Conservation (phyloP, 1,140 invertebrate species). For the Ptiloglossa arizonensis region DNA sequence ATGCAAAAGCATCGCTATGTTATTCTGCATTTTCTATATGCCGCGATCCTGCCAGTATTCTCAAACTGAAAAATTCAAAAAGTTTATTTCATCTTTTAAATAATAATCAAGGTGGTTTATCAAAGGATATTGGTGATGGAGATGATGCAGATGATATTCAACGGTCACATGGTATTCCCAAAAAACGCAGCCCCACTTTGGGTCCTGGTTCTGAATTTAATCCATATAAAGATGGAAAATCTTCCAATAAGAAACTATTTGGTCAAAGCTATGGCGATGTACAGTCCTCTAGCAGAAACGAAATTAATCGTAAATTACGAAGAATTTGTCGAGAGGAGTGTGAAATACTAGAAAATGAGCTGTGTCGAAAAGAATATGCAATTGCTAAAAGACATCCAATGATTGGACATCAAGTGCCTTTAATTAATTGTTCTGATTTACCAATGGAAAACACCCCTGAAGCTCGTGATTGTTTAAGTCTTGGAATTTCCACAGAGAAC, state of each 20-base stretch:
- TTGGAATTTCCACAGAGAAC: conserved; percentile 89
- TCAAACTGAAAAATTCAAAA: conserved; percentile 72
- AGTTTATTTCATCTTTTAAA: conserved; percentile 73
- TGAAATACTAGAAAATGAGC: conserved; percentile 93
- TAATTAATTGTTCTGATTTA: conserved; percentile 93
- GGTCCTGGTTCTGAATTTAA: conserved; percentile 59
- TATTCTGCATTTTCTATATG: conserved; percentile 96
- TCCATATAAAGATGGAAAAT: conserved; percentile 64
- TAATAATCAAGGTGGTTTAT: conserved; percentile 71
- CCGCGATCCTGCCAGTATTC: conserved; percentile 83
- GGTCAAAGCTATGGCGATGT: conserved; percentile 72
- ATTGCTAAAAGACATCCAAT: conserved; percentile 95
- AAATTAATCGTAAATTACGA: conserved; percentile 82
- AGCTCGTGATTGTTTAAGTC: conserved; percentile 89
- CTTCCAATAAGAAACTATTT: conserved; percentile 69
- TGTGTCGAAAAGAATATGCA: conserved; percentile 95
- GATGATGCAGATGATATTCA: conserved; percentile 66
- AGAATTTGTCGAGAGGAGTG: conserved; percentile 95
- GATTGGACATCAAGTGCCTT: conserved; percentile 89
- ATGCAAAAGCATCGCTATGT: conserved; percentile 93
- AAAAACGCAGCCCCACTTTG: conserved; percentile 65
- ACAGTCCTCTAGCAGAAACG: conserved; percentile 61
- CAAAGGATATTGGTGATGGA: conserved; percentile 65
- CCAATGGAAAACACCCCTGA: conserved; percentile 88
- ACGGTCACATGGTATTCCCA: conserved; percentile 54